Evolutionary conservation across 2,888 invertebrate genomes (phyloP), one percentile per base, ranked within the genome.

Genomic region (Euspilapteryx auroguttella): DNA sequence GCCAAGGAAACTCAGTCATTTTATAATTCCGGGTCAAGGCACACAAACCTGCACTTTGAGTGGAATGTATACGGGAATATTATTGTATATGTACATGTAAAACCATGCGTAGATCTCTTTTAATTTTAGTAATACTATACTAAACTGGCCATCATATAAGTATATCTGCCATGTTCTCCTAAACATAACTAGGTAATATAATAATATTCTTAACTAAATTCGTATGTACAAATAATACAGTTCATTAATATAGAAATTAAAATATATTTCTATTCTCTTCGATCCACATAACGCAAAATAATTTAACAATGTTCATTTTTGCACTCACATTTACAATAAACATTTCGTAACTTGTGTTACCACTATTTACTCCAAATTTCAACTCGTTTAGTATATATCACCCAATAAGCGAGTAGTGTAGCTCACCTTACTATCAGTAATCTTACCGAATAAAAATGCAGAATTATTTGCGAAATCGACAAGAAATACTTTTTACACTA

Each of bases 81-180:
- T 20, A 58, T 59, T 57, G 63, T 50, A 51, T 54, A 62, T 73
- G 58, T 75, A 75, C 75, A 75, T 75, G 73, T 75, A 73, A 73
- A 73, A 73, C 71, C 73, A 73, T 73, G 73, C 68, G 66, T 73
- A 62, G 69, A 64, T 65, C 57, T 58, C 29, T 61, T 55, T 76
- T 62, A 47, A 66, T 71, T 75, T 78, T 79, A 79, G 78, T 81
- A 81, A 80, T 80, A 80, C 80, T 81, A 80, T 75, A 63, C 79
- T 80, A 80, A 82, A 84, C 83, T 84, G 84, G 85, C 84, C 84
- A 71, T 81, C 71, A 62, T 76, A 79, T 79, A 80, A 80, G 79
- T 80, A n/a, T n/a, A 79, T 80, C 78, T 73, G 80, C 80, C 80
- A 79, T 77, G 78, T 79, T 78, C 55, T 62, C 59, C 66, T 75